Conservation (phyloP, 2,113 vertebrate species). For the Phyllostomus hastatus region DNA sequence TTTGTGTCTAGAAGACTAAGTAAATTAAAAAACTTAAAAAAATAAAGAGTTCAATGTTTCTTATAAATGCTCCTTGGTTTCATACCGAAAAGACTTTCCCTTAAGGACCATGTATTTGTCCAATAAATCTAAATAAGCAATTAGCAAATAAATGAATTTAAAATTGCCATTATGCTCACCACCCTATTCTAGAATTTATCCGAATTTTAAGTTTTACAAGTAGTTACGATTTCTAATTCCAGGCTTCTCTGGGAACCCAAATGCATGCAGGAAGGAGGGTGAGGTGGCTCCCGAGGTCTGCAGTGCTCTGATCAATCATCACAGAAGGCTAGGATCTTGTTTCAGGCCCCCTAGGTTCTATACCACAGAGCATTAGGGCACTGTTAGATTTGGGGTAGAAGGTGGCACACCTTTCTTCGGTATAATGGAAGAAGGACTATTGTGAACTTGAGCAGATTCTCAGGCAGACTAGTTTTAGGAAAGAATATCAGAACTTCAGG, state of each 20-base stretch:
- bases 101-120: background rate
- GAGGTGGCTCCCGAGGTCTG: background rate
- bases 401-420: background rate
- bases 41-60: background rate
- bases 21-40: background rate
- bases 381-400: background rate
- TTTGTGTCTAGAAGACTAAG: background rate
- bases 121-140: background rate
- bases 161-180: background rate
- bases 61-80: background rate
- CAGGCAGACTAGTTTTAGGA: background rate
- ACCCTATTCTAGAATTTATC: background rate
- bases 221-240: background rate
- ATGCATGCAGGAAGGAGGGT: background rate
- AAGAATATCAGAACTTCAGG: background rate
- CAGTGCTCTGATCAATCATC: background rate
- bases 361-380: background rate
- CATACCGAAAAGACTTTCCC: background rate
- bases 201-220: background rate
- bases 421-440: background rate
- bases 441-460: background rate
- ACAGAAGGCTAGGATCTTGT: background rate
- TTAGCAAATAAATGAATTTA: background rate
- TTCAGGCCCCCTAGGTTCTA: background rate
- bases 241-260: background rate